phyloP scores from a whole-genome alignment of 2,113 vertebrate species.

The Galemys pyrenaicus region DNA sequence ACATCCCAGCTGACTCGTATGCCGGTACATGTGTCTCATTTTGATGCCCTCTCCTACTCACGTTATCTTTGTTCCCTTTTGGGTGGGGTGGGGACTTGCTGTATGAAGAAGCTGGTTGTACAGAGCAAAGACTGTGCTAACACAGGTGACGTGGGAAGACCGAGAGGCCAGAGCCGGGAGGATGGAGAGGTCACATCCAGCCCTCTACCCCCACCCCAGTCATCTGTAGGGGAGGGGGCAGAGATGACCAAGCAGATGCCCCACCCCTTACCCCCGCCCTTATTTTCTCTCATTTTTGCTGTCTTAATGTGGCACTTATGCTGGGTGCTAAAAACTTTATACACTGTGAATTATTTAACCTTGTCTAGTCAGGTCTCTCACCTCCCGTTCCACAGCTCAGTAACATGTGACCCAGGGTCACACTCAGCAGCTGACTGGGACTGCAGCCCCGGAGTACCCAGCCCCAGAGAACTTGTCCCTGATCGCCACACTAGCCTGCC shows the following conservation, averaged over 20 bases:
- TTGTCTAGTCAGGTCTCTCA: neutral
- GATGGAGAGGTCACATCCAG: neutral
- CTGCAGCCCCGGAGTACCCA: neutral
- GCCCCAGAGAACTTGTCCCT: neutral
- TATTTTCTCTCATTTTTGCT: neutral
- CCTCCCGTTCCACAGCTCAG: neutral
- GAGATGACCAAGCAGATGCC: neutral
- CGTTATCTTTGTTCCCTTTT: too few species aligned
- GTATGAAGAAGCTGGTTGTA: slow-evolving; percentile 62
- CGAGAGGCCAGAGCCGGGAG: neutral
- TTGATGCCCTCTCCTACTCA: neutral
- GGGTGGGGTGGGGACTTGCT: neutral
- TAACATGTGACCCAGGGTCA: neutral
- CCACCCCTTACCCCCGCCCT: neutral
- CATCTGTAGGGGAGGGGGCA: neutral
- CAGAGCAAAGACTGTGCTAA: slow-evolving; percentile 72
- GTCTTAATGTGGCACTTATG: neutral
- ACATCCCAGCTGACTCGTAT: neutral
- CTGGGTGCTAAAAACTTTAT: neutral
- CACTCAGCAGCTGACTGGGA: accelerated
- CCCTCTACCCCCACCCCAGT: neutral
- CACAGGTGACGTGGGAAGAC: neutral
- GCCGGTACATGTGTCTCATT: neutral
- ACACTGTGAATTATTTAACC: neutral
- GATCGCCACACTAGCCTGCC: neutral